Base-by-base conservation (phyloP, 35 echinoderm and acorn worm species). In the Ophioderma brevispina region DNA sequence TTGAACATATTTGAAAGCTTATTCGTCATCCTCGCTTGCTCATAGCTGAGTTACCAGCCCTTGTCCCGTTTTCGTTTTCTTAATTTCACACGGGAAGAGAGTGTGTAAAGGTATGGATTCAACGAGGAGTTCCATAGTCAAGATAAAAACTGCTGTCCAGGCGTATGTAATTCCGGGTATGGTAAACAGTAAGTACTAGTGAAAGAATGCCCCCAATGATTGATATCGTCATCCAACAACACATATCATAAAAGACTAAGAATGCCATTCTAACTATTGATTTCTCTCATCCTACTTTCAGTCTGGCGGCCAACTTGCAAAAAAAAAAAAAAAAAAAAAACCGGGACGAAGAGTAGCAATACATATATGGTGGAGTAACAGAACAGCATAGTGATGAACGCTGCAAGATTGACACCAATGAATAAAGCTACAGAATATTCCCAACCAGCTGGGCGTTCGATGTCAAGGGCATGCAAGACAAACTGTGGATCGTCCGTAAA, bases 361-460 rank as follows among this genome's bases (percentile, higher is more conserved):
- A 19, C 55, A 31, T 76, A 85, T 0, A 92, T 92, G 0, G 82
- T 35, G 15, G 78, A 46, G 41, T 92, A 92, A 39, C 90, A 92
- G 0, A 40, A n/a, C 25, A 75, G 32, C 21, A 92, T 92, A 10
- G 37, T 37, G 5, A 92, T 0, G 15, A 92, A 64, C 14, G 64
- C 77, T 0, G 42, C 40, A 34, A 85, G 55, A 40, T 92, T 92
- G 15, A 92, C 75, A 10, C 64, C 81, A 11, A 92, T 52, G 55
- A 92, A 92, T 23, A 92, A 21, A 17, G 75, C 39, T 30, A 92
- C 55, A 38, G 90, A 85, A 41, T 85, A 92, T n/a, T 30, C 70
- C 76, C 81, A 79, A 17, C 81, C 90, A 36, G 82, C 2, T 2
- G 59, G 59, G 4, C 59, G 15, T 70, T 18, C 59, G 15, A 2